A percentile compares a stretch with the other conserved stretches of the same genome.
These are phyloP conservation scores for Neoarius graeffei DNA, from an alignment of 2,113 vertebrate genomes.

Conservation along the genomic window DNA sequence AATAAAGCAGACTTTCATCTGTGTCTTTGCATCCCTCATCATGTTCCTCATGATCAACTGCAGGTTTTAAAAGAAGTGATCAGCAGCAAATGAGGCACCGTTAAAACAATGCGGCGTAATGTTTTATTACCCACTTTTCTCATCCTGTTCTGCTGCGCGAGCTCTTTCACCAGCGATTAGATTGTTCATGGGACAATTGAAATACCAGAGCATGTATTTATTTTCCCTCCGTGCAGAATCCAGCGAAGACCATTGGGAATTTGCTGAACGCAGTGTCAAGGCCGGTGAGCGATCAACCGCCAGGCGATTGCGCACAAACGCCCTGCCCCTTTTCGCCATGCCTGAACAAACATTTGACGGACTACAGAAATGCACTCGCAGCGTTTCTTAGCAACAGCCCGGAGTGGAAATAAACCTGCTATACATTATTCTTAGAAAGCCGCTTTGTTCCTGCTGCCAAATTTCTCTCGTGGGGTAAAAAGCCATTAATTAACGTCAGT, in stretches of 20 bases:
- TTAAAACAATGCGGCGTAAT: slow-evolving; percentile 42
- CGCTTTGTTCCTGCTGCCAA: slow-evolving; percentile 25
- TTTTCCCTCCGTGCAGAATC: slow-evolving; percentile 11
- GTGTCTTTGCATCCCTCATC: not conserved
- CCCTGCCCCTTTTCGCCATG: slow-evolving; percentile 26
- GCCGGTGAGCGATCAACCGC: slow-evolving; percentile 23
- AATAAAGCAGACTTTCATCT: not conserved
- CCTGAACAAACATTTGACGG: slow-evolving; percentile 54
- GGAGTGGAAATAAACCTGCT: slow-evolving; percentile 45
- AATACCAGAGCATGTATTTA: slow-evolving; percentile 17
- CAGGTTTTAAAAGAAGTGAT: slow-evolving; percentile 26
- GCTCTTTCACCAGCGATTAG: slow-evolving; percentile 13
- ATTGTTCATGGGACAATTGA: not conserved
- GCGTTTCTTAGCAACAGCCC: slow-evolving; percentile 53
- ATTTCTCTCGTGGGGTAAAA: slow-evolving; percentile 36
- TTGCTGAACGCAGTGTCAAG: slow-evolving; percentile 33
- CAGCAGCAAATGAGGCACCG: slow-evolving; percentile 32
- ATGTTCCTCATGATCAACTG: slow-evolving; percentile 11
- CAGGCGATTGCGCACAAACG: slow-evolving; percentile 36
- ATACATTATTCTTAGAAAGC: slow-evolving; percentile 43
- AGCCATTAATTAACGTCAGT: slow-evolving; percentile 42
- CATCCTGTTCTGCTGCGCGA: slow-evolving; percentile 16
- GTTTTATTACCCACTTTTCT: slow-evolving; percentile 27
- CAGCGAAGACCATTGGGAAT: slow-evolving; percentile 5
- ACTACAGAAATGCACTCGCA: slow-evolving; percentile 42